phyloP scores from a whole-genome alignment of 2,797 vertebrate genomes.

The Lithobates pipiens region DNA sequence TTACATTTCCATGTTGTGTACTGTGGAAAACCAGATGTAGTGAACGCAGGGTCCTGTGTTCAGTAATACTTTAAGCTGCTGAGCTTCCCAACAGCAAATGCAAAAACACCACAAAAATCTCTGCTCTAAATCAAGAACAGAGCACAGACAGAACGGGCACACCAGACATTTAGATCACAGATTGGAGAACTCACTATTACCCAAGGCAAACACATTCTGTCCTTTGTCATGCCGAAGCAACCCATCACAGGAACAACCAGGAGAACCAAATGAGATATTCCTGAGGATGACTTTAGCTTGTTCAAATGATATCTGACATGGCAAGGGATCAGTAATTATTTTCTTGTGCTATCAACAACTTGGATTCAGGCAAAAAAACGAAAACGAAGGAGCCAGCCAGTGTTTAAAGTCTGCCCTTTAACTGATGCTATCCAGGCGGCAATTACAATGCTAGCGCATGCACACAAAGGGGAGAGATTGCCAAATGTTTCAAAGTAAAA shows the following conservation, averaged over 20 bases:
- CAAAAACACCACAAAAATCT: background rate
- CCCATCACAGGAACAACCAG: constrained; percentile 61
- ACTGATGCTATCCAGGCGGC: background rate
- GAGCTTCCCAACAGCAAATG: background rate
- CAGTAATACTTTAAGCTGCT: background rate
- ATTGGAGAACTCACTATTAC: constrained; percentile 43
- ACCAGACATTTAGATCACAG: background rate
- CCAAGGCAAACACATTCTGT: constrained; percentile 60
- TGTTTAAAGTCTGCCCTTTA: background rate
- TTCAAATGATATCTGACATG: constrained; percentile 64
- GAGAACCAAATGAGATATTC: constrained; percentile 66
- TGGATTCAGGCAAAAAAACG: background rate
- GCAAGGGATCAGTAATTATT: constrained; percentile 63
- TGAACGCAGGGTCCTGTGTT: no score
- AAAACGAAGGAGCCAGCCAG: background rate
- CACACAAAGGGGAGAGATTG: constrained; percentile 3
- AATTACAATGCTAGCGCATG: background rate
- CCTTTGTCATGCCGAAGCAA: constrained; percentile 53
- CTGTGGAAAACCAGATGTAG: no score
- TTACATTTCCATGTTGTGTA: no score
- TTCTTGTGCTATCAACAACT: background rate
- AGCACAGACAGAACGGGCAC: background rate
- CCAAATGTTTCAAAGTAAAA: constrained; percentile 13
- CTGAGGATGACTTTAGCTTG: constrained; percentile 63
- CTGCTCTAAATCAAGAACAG: background rate